Percentiles rank a stretch among this genome's conserved stretches.
These are phyloP conservation scores for Trochalopteron elliotii DNA, from an alignment of 2,113 vertebrate genomes.

Conservation along the genomic window DNA sequence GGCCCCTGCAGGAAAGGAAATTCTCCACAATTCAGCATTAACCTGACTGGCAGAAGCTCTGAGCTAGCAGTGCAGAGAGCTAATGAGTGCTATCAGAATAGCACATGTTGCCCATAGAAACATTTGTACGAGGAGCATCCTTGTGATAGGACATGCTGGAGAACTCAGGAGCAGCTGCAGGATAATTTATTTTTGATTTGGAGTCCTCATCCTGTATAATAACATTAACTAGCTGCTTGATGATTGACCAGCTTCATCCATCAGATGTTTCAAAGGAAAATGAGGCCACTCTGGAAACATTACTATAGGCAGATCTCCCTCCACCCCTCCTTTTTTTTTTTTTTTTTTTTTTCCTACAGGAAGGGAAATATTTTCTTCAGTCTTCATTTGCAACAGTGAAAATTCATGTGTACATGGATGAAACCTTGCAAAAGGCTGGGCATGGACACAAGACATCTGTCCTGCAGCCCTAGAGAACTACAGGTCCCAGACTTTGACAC, in stretches of 20 bases:
- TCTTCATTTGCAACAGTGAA: neutral
- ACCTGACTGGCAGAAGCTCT: neutral
- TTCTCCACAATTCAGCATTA: neutral
- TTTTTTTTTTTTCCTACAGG: neutral
- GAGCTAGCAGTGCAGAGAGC: neutral
- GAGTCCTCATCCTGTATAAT: neutral
- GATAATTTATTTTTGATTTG: slow-evolving; percentile 33
- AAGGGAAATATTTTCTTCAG: neutral
- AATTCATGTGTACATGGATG: neutral
- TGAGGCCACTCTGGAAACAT: neutral
- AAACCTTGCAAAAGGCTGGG: neutral
- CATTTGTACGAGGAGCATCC: neutral
- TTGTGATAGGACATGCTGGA: neutral
- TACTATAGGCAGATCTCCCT: neutral
- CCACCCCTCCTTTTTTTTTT: no score
- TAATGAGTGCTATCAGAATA: neutral
- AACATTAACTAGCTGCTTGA: neutral
- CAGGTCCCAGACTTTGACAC: neutral
- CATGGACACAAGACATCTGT: neutral
- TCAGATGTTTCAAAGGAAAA: neutral
- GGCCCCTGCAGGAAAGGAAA: neutral
- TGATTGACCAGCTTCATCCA: slow-evolving; percentile 20
- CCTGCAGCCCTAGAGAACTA: neutral
- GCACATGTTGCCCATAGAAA: neutral
- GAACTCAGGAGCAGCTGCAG: slow-evolving; percentile 20